A percentile compares a stretch with the other conserved stretches of the same genome.
Conservation (phyloP, 2,888 invertebrate genomes). For the Silvanus unidentatus region DNA sequence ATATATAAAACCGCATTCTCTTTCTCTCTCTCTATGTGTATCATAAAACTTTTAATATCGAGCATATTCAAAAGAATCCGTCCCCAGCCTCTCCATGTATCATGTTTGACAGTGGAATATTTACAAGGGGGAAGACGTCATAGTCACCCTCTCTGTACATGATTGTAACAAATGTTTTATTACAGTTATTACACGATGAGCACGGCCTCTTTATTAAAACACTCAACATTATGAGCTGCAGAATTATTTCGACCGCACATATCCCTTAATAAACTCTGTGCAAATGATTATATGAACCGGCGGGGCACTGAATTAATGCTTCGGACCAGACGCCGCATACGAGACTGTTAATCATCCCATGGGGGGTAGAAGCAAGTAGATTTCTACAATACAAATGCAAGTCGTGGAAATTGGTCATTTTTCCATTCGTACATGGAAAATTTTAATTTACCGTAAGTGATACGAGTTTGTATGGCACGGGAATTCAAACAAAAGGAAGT, state of each 20-base stretch:
- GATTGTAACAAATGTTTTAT: slow-evolving; percentile 35
- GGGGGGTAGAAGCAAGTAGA: too few species aligned
- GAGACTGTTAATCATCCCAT: too few species aligned
- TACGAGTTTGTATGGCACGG: slow-evolving; percentile 24
- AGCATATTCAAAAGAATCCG: not conserved
- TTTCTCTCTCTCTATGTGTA: too few species aligned
- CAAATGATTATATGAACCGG: not conserved
- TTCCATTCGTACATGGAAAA: not conserved
- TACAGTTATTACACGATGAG: slow-evolving; percentile 32
- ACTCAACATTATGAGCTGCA: slow-evolving; percentile 22
- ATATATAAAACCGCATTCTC: too few species aligned
- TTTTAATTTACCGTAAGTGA: slow-evolving; percentile 34
- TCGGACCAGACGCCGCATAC: slow-evolving; percentile 1
- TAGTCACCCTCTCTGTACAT: slow-evolving; percentile 3
- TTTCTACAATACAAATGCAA: too few species aligned
- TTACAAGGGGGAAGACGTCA: slow-evolving; percentile 12
- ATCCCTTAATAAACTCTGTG: slow-evolving; percentile 20
- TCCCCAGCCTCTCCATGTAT: slow-evolving; percentile 1
- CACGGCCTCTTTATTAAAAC: slow-evolving; percentile 34
- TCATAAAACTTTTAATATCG: not conserved
- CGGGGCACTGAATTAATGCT: slow-evolving; percentile 16
- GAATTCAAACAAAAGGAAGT: slow-evolving; percentile 28
- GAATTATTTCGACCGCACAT: slow-evolving; percentile 21
- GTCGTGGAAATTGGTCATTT: not conserved
- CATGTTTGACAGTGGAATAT: slow-evolving; percentile 6